Evolutionary conservation across 2,888 invertebrate genomes (phyloP).

Genomic region (Buathra laborator): DNA sequence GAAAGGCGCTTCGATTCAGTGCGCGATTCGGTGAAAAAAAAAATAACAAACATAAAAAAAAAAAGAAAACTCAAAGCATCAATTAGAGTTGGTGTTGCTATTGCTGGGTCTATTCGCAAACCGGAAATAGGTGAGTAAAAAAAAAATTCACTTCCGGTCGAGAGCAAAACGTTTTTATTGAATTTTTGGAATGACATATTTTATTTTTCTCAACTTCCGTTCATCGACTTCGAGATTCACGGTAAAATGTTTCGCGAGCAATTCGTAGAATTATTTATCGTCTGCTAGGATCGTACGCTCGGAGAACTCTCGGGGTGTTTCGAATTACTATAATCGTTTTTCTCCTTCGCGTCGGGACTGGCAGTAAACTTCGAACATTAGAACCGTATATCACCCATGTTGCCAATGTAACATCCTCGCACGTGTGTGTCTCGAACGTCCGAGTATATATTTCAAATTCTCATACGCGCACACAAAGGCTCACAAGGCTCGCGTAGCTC

Average conservation of each 20-base stretch:
- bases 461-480: not conserved
- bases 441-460: slow-evolving; percentile 24
- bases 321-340: slow-evolving; percentile 17
- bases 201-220: not conserved
- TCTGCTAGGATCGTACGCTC: not conserved
- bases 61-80: not conserved
- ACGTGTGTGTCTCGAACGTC: not conserved
- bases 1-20: slow-evolving; percentile 27
- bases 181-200: not conserved
- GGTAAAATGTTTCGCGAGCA: not conserved
- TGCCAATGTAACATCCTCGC: not conserved
- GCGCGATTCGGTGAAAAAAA: slow-evolving; percentile 8
- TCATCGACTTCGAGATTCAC: not conserved
- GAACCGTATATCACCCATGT: not conserved
- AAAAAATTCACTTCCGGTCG: not conserved
- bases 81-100: not conserved
- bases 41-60: not conserved
- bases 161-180: not conserved
- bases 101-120: not conserved
- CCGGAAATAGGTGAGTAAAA: slow-evolving; percentile 23
- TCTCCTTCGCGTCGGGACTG: slow-evolving; percentile 19
- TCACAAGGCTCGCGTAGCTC: not conserved
- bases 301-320: slow-evolving; percentile 14
- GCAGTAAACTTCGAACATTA: slow-evolving; percentile 38
- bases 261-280: slow-evolving; percentile 1